A percentile compares a stretch with the other conserved stretches of the same genome.
Evolutionary conservation across 2,888 invertebrate genomes (phyloP).

Genomic region (Capitulum mitella): DNA sequence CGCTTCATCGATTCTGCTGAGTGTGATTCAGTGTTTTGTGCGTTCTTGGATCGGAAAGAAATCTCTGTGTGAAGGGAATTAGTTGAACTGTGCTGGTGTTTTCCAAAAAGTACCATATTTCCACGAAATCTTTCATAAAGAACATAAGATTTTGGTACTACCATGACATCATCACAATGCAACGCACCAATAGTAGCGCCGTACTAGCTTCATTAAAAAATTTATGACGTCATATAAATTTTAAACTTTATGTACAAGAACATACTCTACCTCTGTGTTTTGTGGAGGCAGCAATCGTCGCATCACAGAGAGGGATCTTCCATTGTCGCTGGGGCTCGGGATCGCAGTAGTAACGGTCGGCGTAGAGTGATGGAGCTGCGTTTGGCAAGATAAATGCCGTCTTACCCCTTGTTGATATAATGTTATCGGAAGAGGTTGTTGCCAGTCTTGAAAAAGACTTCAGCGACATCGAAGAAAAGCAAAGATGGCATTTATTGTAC

Average conservation of each 20-base stretch:
- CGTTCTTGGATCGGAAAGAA: too few species aligned
- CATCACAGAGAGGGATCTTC: too few species aligned
- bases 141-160: not conserved
- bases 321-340: not conserved
- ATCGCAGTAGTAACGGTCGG: not conserved
- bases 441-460: conserved; percentile 10
- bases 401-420: not conserved
- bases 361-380: not conserved
- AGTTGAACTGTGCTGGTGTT: not conserved
- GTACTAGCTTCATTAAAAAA: not conserved
- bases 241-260: not conserved
- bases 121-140: not conserved
- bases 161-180: not conserved
- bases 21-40: too few species aligned
- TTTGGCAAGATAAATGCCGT: not conserved
- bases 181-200: not conserved
- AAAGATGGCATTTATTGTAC: not conserved
- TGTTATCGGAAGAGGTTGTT: conserved; percentile 5
- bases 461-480: not conserved
- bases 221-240: not conserved
- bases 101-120: not conserved
- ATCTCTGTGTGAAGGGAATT: not conserved
- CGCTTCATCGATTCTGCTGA: too few species aligned
- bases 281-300: not conserved
- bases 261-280: not conserved